Base-by-base conservation (phyloP, 1,140 invertebrate species). In the Polyergus mexicanus region DNA sequence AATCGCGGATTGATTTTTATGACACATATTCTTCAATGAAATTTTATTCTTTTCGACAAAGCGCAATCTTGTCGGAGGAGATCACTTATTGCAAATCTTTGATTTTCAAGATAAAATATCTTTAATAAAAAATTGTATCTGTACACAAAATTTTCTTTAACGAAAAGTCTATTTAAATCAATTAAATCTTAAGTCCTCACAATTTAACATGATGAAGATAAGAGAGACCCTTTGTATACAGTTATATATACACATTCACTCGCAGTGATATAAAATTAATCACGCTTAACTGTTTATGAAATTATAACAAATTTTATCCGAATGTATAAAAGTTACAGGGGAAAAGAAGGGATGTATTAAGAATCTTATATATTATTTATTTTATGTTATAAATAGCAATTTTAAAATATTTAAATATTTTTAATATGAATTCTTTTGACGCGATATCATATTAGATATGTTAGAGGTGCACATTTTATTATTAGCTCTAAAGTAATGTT, bases 401-500 rank as follows among this genome's bases (percentile, higher is more conserved):
- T 63, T 62, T 44, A 44, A 11, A 44, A 44, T 44, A 44, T 44
- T 8, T 11, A 38, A 38, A 10, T 44, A 11, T 44, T 80, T 32
- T 69, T 44, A 41, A 69, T 80, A 41, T 69, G 22, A 80, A 41
- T 81, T 81, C 56, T 41, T 13, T 54, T 69, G 22, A 58, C 32
- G 5, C 28, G 41, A 69, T 54, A 68, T 41, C 4, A 28, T 25
- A 32, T 47, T 19, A 16, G 28, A 69, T 51, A 28, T 58, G n/a
- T 10, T 22, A 58, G 35, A 81, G 58, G 19, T 25, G 41, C 22
- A 71, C 19, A 80, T 5, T 71, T 71, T 69, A 58, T 80, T 28
- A 22, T 66, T 81, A 81, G 35, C 51, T 81, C 41, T 81, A 51
- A 16, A 63, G 76, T 38, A 68, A 80, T 22, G 44, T 80, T 80